Conservation (phyloP, 1,140 invertebrate genomes). For the Delia radicum region DNA sequence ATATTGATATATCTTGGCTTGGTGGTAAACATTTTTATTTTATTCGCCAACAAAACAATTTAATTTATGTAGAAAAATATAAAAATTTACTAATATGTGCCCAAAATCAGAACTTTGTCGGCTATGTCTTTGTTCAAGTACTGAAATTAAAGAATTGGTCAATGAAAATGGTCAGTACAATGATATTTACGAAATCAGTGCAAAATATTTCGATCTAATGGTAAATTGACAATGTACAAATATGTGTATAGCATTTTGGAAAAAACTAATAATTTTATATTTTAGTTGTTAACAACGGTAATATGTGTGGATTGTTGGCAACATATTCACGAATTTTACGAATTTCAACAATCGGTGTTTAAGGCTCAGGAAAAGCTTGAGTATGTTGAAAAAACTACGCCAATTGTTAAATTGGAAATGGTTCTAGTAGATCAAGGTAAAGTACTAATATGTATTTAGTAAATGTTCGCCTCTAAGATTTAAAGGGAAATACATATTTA, state of each 20-base stretch:
- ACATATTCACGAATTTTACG: background rate
- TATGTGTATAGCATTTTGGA: too few relatives aligned
- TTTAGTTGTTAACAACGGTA: background rate
- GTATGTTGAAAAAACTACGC: background rate
- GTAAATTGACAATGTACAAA: background rate
- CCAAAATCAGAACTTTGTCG: too few relatives aligned
- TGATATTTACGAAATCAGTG: background rate
- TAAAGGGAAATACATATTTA: background rate
- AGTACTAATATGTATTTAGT: too few relatives aligned
- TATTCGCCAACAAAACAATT: too few relatives aligned
- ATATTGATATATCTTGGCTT: too few relatives aligned
- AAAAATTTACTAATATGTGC: too few relatives aligned
- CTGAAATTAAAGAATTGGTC: background rate
- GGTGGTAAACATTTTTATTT: too few relatives aligned
- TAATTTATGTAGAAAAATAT: too few relatives aligned
- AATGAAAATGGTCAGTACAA: background rate
- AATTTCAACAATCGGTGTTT: background rate
- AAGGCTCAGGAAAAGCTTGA: background rate
- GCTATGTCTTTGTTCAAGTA: too few relatives aligned
- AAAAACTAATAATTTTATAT: background rate
- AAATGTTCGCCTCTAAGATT: background rate
- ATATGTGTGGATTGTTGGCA: constrained; percentile 4
- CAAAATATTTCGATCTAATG: background rate
- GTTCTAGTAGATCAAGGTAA: background rate
- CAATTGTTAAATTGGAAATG: background rate